Conservation (phyloP, 2,113 vertebrate genomes). For the Falco punctatus region DNA sequence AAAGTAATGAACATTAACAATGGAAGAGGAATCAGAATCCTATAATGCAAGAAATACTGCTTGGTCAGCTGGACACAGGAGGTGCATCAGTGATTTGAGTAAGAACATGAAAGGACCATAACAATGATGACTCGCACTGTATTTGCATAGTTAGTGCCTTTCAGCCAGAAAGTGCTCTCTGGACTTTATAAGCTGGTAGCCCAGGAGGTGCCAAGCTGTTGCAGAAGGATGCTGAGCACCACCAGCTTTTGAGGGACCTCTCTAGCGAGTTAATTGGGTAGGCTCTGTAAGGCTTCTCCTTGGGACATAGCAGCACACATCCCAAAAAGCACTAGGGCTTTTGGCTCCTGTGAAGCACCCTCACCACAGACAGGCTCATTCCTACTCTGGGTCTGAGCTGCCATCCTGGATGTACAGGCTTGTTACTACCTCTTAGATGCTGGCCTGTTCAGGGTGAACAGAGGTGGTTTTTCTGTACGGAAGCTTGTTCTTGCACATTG, state of each 20-base stretch:
- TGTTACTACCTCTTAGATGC: background rate
- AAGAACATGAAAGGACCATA: conserved; percentile 37
- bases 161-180: background rate
- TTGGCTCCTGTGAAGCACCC: background rate
- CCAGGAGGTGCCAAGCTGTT: background rate
- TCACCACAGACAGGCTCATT: background rate
- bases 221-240: background rate
- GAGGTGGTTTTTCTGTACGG: background rate
- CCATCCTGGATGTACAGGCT: background rate
- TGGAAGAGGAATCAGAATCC: conserved; percentile 51
- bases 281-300: background rate
- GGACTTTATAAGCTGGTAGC: background rate
- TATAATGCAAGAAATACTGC: conserved; percentile 69
- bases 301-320: background rate
- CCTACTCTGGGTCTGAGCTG: accelerated
- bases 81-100: conserved; percentile 47
- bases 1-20: conserved; percentile 67
- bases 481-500: background rate
- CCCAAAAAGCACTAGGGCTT: background rate
- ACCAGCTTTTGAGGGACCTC: background rate
- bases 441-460: background rate
- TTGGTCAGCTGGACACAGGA: conserved; percentile 57
- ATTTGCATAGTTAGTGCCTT: conserved; percentile 21
- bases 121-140: background rate
- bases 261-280: background rate